Evolutionary conservation across 2,113 vertebrate species (phyloP).

Genomic region (Archilochus colubris): DNA sequence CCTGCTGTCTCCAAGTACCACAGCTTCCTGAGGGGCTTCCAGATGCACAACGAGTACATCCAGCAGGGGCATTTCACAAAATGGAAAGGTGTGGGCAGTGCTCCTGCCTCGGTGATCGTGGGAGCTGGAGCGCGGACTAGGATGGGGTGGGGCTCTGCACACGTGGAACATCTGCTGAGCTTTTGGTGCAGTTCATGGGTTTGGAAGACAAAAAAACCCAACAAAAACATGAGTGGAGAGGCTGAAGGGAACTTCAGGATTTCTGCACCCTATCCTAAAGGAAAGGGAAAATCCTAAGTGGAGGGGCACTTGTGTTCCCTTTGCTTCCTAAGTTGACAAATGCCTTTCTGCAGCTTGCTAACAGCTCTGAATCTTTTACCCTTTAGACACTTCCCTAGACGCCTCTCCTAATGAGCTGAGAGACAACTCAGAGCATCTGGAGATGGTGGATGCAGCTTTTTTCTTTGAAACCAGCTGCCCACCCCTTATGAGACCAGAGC

Average conservation of each 20-base stretch:
- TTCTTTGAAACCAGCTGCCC: constrained; percentile 82
- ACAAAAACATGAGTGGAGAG: background rate
- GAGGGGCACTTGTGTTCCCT: background rate
- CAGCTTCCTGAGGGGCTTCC: constrained; percentile 79
- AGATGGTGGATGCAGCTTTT: constrained; percentile 81
- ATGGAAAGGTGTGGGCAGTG: constrained; percentile 77
- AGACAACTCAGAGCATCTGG: constrained; percentile 65
- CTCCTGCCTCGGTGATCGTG: accelerated
- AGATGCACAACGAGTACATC: constrained; percentile 77
- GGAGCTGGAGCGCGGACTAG: accelerated
- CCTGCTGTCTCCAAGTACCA: constrained; percentile 77
- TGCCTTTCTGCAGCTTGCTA: background rate
- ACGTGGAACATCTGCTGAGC: background rate
- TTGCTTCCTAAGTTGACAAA: background rate
- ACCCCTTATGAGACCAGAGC: constrained; percentile 76
- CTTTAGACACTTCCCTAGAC: constrained; percentile 76
- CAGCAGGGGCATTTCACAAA: constrained; percentile 67
- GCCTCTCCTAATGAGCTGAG: constrained; percentile 79
- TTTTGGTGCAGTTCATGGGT: background rate
- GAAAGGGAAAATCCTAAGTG: background rate
- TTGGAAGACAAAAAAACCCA: background rate
- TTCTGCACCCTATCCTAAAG: accelerated
- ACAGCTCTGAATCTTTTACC: background rate
- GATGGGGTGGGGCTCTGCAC: background rate
- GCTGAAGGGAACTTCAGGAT: background rate